Conservation (phyloP, 2,797 vertebrate genomes). For the Streptopelia turtur region DNA sequence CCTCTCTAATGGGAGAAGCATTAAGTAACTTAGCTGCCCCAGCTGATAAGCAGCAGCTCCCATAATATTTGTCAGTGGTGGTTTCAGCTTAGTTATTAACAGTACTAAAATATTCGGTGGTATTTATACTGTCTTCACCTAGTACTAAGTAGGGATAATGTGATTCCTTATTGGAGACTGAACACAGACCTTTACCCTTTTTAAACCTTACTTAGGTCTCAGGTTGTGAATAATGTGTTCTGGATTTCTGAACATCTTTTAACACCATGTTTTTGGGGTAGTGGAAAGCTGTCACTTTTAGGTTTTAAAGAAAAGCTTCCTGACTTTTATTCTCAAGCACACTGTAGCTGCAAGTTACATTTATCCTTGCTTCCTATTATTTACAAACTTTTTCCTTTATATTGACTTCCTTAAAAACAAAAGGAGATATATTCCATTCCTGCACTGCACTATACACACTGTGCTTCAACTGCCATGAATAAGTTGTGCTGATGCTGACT, state of each 20-base stretch:
- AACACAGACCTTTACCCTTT: background rate
- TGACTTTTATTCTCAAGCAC: background rate
- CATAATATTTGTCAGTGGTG: background rate
- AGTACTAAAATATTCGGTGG: background rate
- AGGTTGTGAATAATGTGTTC: background rate
- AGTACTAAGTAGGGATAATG: background rate
- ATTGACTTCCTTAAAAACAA: background rate
- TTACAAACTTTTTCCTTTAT: background rate
- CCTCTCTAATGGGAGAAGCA: slow-evolving; percentile 36
- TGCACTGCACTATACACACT: background rate
- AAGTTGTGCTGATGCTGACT: background rate
- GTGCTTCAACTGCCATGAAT: background rate
- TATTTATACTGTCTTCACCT: background rate
- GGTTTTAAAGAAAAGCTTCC: background rate
- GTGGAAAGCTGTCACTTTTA: background rate
- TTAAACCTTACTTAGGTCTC: background rate
- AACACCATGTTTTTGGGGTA: background rate
- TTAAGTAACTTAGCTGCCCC: slow-evolving; percentile 19
- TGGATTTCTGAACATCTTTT: background rate
- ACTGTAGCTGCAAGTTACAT: background rate
- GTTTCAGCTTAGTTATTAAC: background rate
- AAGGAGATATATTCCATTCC: background rate
- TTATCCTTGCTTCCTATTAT: background rate
- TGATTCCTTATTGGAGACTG: background rate
- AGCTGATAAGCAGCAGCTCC: background rate